Percentiles rank a stretch among this genome's conserved stretches.
Conservation (phyloP, 37 sponge, comb jelly and placozoan species). For the Beroe ovata region DNA sequence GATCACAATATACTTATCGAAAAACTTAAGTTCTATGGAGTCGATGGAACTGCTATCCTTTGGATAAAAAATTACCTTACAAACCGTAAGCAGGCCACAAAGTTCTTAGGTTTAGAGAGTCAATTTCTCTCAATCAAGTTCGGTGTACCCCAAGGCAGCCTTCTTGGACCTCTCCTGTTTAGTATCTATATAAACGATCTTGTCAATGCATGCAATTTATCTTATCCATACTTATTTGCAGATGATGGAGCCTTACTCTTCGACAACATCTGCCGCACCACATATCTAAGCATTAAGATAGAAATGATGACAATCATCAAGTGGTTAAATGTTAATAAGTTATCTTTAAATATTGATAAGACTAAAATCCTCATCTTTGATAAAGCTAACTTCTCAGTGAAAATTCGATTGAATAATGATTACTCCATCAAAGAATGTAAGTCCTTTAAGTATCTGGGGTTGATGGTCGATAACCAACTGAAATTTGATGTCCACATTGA, state of each 20-base stretch:
- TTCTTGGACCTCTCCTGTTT: too few species aligned
- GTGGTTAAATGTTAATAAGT: background rate
- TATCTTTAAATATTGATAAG: background rate
- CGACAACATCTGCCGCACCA: too few species aligned
- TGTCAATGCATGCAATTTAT: background rate
- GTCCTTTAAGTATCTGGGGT: background rate
- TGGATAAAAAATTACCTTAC: background rate
- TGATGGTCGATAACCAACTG: background rate
- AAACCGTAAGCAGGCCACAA: background rate
- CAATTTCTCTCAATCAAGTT: background rate
- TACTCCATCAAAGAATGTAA: background rate
- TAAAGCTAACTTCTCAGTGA: background rate
- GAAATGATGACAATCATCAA: too few species aligned
- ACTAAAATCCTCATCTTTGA: background rate
- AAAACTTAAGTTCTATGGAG: background rate
- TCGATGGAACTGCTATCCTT: background rate
- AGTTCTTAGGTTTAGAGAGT: background rate
- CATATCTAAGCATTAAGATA: too few species aligned
- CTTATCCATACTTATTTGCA: constrained; percentile 13
- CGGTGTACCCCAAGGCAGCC: background rate
- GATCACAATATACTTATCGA: too few species aligned
- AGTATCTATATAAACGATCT: too few species aligned
- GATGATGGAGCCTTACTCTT: too few species aligned
- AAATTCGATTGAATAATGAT: background rate
- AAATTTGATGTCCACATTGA: background rate